Conservation (phyloP, 2,113 vertebrate species). For the Corythoichthys intestinalis region DNA sequence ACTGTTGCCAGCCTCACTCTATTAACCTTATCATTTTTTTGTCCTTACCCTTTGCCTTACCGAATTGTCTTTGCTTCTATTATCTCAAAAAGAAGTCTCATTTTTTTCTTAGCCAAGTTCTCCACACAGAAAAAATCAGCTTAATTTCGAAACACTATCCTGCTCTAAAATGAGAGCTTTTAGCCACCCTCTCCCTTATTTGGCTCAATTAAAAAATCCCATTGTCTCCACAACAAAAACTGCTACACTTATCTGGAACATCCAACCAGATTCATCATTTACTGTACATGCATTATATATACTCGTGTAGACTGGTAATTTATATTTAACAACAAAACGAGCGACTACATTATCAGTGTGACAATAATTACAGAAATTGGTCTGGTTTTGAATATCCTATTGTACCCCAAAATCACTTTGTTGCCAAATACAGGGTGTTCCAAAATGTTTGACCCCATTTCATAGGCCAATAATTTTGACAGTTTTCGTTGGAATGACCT, state of each 20-base stretch:
- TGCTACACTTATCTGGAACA: not conserved
- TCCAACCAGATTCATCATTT: not conserved
- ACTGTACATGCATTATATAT: not conserved
- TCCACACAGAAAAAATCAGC: not conserved
- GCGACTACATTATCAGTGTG: not conserved
- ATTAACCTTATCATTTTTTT: constrained; percentile 14
- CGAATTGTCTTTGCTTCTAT: constrained; percentile 21
- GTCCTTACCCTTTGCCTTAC: not conserved
- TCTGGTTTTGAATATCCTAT: not conserved
- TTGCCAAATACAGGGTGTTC: no score
- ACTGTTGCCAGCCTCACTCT: constrained; percentile 29
- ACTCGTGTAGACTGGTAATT: not conserved
- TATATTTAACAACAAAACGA: not conserved
- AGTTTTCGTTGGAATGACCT: no score
- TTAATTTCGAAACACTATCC: not conserved
- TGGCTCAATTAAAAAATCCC: not conserved
- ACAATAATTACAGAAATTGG: not conserved
- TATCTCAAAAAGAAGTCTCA: not conserved
- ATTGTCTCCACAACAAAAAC: not conserved
- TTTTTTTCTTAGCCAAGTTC: not conserved
- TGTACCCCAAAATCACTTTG: not conserved
- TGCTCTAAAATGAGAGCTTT: not conserved
- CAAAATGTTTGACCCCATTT: no score
- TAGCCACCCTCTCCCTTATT: not conserved
- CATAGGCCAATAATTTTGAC: no score